A percentile compares a stretch with the other conserved stretches of the same genome.
phyloP scores from a whole-genome alignment of 1,140 invertebrate genomes.

The Aphaenogaster floridana region DNA sequence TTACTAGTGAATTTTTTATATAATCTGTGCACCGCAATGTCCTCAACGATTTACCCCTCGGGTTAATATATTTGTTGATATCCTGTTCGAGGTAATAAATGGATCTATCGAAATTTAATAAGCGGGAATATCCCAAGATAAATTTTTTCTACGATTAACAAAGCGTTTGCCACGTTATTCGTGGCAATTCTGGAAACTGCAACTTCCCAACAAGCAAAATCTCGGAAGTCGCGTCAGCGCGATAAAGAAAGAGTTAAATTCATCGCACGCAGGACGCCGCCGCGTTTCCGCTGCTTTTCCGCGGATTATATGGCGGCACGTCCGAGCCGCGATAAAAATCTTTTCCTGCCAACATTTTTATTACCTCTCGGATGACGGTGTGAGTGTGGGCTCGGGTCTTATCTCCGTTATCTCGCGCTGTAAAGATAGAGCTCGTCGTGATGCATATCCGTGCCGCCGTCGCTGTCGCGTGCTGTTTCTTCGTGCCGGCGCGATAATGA shows the following conservation, averaged over 20 bases:
- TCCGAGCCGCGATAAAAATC: slow-evolving; percentile 48
- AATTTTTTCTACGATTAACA: background rate
- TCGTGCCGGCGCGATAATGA: slow-evolving; percentile 3
- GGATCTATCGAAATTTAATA: background rate
- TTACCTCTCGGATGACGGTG: slow-evolving; percentile 3
- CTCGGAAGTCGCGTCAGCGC: background rate
- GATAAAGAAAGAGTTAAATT: slow-evolving; percentile 34
- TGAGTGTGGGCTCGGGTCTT: slow-evolving; percentile 19
- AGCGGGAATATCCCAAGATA: background rate
- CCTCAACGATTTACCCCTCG: too few relatives aligned
- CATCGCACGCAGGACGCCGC: slow-evolving; percentile 3
- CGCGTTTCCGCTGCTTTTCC: slow-evolving; percentile 42
- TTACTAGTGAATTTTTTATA: too few relatives aligned
- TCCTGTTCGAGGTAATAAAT: background rate
- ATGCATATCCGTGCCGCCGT: slow-evolving; percentile 37
- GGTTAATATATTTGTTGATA: background rate
- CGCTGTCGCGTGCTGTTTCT: slow-evolving; percentile 4
- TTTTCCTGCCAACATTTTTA: slow-evolving; percentile 26
- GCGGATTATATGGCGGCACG: slow-evolving; percentile 43
- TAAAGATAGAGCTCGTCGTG: slow-evolving; percentile 41
- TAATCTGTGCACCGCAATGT: too few relatives aligned
- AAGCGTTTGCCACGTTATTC: background rate
- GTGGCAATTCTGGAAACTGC: background rate
- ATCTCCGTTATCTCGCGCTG: slow-evolving; percentile 43
- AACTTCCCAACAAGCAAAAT: slow-evolving; percentile 5